Percentiles rank a stretch among this genome's conserved stretches.
These are phyloP conservation scores for Cichladusa arquata DNA, from an alignment of 2,113 vertebrate genomes.

Conservation along the genomic window DNA sequence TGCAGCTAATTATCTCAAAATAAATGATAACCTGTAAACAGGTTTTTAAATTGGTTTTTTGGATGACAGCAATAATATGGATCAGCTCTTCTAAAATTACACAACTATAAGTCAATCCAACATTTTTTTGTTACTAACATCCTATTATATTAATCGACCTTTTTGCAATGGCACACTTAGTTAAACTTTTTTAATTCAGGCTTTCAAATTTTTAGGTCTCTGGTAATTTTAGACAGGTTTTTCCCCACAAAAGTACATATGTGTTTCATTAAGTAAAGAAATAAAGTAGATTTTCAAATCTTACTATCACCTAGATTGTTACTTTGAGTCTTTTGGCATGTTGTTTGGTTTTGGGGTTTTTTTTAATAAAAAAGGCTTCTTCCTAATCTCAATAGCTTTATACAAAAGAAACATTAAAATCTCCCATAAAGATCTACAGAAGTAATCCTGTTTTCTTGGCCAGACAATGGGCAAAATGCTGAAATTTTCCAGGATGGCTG, in stretches of 20 bases:
- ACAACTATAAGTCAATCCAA: neutral
- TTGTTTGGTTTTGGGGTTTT: neutral
- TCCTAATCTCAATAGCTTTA: neutral
- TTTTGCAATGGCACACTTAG: neutral
- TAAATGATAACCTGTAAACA: slow-evolving; percentile 14
- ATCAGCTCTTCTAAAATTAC: neutral
- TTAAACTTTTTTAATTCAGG: neutral
- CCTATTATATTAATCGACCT: neutral
- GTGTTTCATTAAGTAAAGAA: neutral
- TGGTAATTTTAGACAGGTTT: neutral
- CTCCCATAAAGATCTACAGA: neutral
- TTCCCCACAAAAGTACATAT: neutral
- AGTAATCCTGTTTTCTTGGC: neutral
- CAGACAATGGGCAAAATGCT: neutral
- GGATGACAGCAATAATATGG: neutral
- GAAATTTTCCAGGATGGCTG: neutral
- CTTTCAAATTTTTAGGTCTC: neutral
- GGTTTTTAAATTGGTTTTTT: neutral
- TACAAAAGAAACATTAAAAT: neutral
- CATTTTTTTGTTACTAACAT: neutral
- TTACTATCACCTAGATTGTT: neutral
- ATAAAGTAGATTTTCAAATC: neutral
- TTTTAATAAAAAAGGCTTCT: neutral
- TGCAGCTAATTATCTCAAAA: slow-evolving; percentile 40
- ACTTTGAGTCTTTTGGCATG: neutral